A percentile compares a stretch with the other conserved stretches of the same genome.
Conservation (phyloP, 30 jellyfish, hydroid and myxozoan genomes). For the Mastigias papua region DNA sequence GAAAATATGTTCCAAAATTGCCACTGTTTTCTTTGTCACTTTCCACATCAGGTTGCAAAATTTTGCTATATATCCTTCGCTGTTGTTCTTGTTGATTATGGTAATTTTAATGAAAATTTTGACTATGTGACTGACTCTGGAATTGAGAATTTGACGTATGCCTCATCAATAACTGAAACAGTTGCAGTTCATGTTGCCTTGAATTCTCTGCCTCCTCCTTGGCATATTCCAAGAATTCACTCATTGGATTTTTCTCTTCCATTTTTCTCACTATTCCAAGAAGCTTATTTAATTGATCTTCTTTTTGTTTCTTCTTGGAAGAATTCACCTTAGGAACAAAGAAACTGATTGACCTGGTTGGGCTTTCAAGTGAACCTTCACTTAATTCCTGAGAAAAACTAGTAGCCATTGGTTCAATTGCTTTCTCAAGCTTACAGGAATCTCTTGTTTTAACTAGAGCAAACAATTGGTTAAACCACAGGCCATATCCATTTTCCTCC, state of each 20-base stretch:
- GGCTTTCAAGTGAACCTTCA: constrained; percentile 25
- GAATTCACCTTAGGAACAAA: constrained; percentile 48
- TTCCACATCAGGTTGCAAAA: not conserved
- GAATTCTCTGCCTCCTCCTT: constrained; percentile 42
- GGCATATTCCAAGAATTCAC: constrained; percentile 38
- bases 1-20: not conserved
- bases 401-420: constrained; percentile 41
- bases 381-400: constrained; percentile 13
- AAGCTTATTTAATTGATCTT: constrained; percentile 49
- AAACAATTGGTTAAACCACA: constrained; percentile 71
- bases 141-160: not conserved
- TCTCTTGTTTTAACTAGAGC: constrained; percentile 68
- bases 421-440: constrained; percentile 46
- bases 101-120: not conserved
- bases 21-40: not conserved
- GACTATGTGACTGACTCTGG: constrained; percentile 10
- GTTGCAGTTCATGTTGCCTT: constrained; percentile 31
- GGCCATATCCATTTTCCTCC: constrained; percentile 61
- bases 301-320: constrained; percentile 36
- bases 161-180: constrained; percentile 1
- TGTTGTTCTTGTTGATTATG: not conserved
- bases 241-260: constrained; percentile 57
- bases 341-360: constrained; percentile 39
- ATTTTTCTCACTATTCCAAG: constrained; percentile 42
- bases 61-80: not conserved